These are phyloP conservation scores for Harpagoxenus sublaevis DNA, from an alignment of 2,888 invertebrate genomes.

Conservation along the genomic window DNA sequence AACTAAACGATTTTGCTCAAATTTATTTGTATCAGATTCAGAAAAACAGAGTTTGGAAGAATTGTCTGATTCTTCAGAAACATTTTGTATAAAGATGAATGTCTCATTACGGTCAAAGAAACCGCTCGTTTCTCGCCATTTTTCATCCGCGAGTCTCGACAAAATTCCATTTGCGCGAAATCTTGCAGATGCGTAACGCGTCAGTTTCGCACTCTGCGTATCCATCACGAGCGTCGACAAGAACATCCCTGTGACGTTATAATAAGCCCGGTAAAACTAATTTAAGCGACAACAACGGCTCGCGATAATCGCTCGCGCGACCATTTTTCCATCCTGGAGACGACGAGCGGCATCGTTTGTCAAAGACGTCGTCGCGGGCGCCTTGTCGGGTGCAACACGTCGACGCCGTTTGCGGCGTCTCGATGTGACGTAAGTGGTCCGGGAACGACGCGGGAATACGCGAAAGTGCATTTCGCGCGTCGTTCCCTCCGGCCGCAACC, in stretches of 20 bases:
- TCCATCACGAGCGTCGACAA: constrained; percentile 36
- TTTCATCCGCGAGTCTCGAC: constrained; percentile 28
- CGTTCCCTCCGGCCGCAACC: constrained; percentile 15
- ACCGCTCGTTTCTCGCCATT: constrained; percentile 15
- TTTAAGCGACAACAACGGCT: constrained; percentile 43
- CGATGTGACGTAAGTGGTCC: constrained; percentile 51
- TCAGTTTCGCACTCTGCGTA: constrained; percentile 36
- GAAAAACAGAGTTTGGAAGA: not conserved
- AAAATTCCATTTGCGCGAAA: constrained; percentile 34
- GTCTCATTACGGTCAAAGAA: constrained; percentile 28
- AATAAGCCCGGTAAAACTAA: constrained; percentile 46
- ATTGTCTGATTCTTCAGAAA: constrained; percentile 17
- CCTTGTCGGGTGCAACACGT: constrained; percentile 62
- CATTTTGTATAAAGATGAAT: constrained; percentile 19
- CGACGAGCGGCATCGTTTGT: constrained; percentile 58
- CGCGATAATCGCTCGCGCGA: constrained; percentile 56
- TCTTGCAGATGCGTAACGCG: constrained; percentile 30
- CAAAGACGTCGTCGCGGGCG: constrained; percentile 54
- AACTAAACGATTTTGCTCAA: not conserved
- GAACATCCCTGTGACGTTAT: constrained; percentile 30
- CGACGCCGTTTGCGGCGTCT: constrained; percentile 45
- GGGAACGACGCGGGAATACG: constrained; percentile 49
- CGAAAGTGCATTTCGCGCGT: constrained; percentile 67
- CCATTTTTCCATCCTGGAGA: constrained; percentile 50
- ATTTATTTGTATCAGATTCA: constrained; percentile 1